Base-by-base conservation (phyloP, 2,888 invertebrate genomes). In the Idaea straminata region DNA sequence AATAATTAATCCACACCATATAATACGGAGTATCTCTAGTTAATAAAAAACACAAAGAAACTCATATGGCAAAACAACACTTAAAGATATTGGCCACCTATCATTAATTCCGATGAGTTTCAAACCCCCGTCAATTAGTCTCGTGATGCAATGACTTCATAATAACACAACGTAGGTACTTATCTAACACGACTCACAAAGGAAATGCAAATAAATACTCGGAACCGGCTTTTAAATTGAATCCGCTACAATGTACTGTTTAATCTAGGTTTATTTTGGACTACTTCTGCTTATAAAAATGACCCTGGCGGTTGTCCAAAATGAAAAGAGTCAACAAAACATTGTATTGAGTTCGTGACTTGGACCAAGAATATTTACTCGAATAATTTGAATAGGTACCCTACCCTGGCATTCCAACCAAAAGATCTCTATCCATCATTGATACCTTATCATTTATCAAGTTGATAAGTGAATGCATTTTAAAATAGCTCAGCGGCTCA, bases 271-370 rank as follows among this genome's bases (percentile, higher is more conserved):
- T 63, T 68, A 65, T 60, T 62, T 58, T 7, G 61, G 47, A 47
- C 47, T 13, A 13, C 58, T 61, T 63, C 61, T 63, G 61, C 58
- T 13, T 66, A 61, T 66, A 65, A 67, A 68, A 61, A 64, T 57
- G 57, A 38, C 61, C 59, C 69, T 72, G 72, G 72, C 72, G 58
- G 38, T 25, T 61, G 7, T 69, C 70, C 72, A 72, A 68, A 61
- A 57, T 59, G 60, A 69, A 68, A 63, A 66, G 61, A 66, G 68
- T 70, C 69, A 72, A 72, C 67, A 69, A 68, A 68, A 62, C 72
- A 65, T 67, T 69, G 67, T 70, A 57, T 36, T 59, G 63, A 63
- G 38, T 60, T 63, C 63, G 35, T 61, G 36, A 15, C 10, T 34
- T 57, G 25, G 61, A 47, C 47, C 47, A 60, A 60, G 7, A 47